Evolutionary conservation across 2,113 vertebrate species (phyloP).

Genomic region (Pedionomus torquatus): DNA sequence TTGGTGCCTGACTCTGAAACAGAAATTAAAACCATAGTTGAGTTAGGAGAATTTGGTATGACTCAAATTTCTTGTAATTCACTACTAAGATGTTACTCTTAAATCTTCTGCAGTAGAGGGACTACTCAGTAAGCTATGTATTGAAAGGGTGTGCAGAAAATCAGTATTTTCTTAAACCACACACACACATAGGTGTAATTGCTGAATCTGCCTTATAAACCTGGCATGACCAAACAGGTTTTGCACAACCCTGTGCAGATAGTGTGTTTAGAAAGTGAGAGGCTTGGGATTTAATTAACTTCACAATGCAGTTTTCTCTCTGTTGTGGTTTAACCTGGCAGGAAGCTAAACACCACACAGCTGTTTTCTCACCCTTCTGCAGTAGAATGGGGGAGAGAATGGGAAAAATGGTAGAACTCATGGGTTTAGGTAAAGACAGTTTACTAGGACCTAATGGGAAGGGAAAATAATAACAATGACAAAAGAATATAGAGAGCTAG

Average conservation of each 20-base stretch:
- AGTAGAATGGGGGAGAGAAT: background rate
- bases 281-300: background rate
- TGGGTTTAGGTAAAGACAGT: background rate
- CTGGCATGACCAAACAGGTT: background rate
- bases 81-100: background rate
- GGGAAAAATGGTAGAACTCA: background rate
- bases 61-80: conserved; percentile 36
- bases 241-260: background rate
- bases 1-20: background rate
- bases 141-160: background rate
- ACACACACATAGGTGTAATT: background rate
- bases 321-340: background rate
- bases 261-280: background rate
- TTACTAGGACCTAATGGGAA: background rate
- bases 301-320: background rate
- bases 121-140: background rate
- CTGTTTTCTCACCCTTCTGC: background rate
- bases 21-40: conserved; percentile 14
- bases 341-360: background rate
- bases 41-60: background rate
- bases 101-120: background rate
- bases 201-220: background rate
- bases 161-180: background rate
- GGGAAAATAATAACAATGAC: background rate
- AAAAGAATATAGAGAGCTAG: background rate